Evolutionary conservation across 53 echinoderm and acorn worm genomes (phyloP), one percentile per base, ranked within the genome.

Genomic region (Luidia sarsii): DNA sequence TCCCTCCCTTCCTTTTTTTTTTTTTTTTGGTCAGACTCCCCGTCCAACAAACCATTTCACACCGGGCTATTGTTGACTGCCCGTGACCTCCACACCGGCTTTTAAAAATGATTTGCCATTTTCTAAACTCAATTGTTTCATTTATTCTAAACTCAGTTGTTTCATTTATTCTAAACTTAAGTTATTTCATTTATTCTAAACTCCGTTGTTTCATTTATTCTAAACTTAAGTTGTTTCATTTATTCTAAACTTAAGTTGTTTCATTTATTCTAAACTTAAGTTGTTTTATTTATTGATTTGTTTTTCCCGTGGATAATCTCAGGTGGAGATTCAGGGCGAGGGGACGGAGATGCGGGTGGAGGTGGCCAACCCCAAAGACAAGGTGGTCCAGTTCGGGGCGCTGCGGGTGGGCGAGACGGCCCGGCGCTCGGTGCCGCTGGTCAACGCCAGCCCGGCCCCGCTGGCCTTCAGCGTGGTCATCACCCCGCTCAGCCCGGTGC

Each of bases 281-380:
- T n/a, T n/a, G n/a, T n/a, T n/a, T n/a, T n/a, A n/a, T n/a, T n/a
- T n/a, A n/a, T n/a, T n/a, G n/a, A n/a, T n/a, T n/a, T n/a, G n/a
- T n/a, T n/a, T n/a, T n/a, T n/a, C n/a, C n/a, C n/a, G n/a, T n/a
- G n/a, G n/a, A n/a, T 41, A 7, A 7, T 11, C 11, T 11, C 41
- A 95, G 88, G 68, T 99, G 24, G 99, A 94, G 66, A 89, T 94
- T 39, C 45, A 84, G 9, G 96, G 96, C 15, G 83, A 90, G 33
- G 96, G 96, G 0, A 96, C 96, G 0, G 93, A 96, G 67, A 96
- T 96, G 96, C 67, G 87, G 27, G 96, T 96, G 1, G 96, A 94
- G 62, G 93, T 94, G 20, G 91, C 91, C 64, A 94, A 99, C 63
- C 71, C 99, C 19, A 94, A 91, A 62, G 94, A 99, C 72, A 91